phyloP scores from a whole-genome alignment of 2,797 vertebrate species.

The Cuniculus paca region DNA sequence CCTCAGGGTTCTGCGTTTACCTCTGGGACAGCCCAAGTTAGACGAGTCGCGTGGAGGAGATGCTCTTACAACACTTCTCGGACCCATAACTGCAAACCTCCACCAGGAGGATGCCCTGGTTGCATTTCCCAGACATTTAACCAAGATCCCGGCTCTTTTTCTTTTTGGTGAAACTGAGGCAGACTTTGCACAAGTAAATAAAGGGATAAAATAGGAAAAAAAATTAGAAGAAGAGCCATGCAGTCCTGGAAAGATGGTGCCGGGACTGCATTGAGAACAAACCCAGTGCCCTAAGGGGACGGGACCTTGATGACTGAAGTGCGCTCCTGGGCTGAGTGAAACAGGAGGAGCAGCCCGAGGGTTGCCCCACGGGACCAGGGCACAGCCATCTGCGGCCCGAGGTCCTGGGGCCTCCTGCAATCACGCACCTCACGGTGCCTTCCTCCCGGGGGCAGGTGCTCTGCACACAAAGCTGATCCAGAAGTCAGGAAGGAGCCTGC shows the following conservation, averaged over 20 bases:
- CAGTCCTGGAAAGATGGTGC: too few species aligned
- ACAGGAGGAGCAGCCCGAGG: background rate
- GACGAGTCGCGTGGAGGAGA: too few species aligned
- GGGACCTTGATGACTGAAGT: rapidly evolving
- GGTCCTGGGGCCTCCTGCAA: rapidly evolving
- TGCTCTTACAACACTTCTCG: background rate
- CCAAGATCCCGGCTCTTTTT: background rate
- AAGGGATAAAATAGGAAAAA: background rate
- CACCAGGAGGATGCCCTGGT: background rate
- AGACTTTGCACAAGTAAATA: background rate
- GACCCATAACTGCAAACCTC: background rate
- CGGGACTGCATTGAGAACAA: background rate
- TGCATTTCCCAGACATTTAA: background rate
- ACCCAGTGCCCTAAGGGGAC: too few species aligned
- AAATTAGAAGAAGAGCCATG: background rate
- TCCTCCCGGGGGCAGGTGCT: background rate
- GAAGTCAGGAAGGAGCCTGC: background rate
- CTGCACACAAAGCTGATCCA: background rate
- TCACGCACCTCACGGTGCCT: background rate
- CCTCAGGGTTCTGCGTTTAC: background rate
- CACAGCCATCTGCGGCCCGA: background rate
- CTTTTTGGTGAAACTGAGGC: background rate
- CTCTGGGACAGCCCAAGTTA: background rate
- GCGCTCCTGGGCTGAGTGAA: background rate
- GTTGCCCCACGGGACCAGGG: too few species aligned